phyloP scores from a whole-genome alignment of 2,797 vertebrate species.

The Schizopygopsis pylzovi region DNA sequence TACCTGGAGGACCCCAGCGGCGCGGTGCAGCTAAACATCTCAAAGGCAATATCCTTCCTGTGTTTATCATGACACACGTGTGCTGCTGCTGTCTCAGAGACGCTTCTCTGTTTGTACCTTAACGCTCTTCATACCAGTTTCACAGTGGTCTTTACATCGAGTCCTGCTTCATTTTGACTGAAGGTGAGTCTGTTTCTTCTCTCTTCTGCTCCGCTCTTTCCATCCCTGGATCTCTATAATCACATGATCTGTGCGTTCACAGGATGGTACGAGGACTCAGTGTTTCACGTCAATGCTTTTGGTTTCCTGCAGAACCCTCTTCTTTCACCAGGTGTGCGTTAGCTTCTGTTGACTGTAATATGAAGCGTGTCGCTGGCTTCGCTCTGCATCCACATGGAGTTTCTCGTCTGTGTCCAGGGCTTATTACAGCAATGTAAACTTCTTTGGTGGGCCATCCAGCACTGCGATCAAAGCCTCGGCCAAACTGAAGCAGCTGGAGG shows the following conservation, averaged over 20 bases:
- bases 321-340: constrained; percentile 84
- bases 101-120: constrained; percentile 67
- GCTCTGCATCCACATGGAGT: background rate
- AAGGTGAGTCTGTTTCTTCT: constrained; percentile 84
- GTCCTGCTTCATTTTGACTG: constrained; percentile 93
- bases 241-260: constrained; percentile 13
- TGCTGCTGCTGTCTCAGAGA: background rate
- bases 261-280: constrained; percentile 96
- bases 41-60: constrained; percentile 95
- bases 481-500: constrained; percentile 93
- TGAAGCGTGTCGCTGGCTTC: background rate
- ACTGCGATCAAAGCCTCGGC: constrained; percentile 89
- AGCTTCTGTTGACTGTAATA: background rate
- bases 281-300: constrained; percentile 96
- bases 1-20: constrained; percentile 95
- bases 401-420: constrained; percentile 76
- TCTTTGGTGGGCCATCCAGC: constrained; percentile 94
- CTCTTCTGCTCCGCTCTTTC: background rate
- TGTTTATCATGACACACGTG: background rate
- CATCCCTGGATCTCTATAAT: background rate
- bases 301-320: constrained; percentile 92
- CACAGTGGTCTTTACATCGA: constrained; percentile 98
- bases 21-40: constrained; percentile 90
- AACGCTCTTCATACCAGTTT: constrained; percentile 87
- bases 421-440: constrained; percentile 93